phyloP scores from a whole-genome alignment of 2,113 vertebrate species.

The Otocyon megalotis region DNA sequence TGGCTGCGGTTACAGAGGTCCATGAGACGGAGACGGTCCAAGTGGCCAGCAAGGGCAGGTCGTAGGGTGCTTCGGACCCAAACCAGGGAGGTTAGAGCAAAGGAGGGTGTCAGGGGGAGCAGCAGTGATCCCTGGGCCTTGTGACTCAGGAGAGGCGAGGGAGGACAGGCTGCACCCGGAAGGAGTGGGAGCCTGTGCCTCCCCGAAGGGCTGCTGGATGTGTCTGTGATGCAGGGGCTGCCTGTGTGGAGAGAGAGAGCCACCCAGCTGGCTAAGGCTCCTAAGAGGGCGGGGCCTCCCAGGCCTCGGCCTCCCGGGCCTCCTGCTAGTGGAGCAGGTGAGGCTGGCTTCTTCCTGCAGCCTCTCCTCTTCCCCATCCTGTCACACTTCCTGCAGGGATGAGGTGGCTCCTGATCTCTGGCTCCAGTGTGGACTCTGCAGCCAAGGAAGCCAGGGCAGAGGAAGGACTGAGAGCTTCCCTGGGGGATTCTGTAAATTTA shows the following conservation, averaged over 20 bases:
- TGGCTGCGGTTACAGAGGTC: background rate
- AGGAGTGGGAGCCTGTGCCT: background rate
- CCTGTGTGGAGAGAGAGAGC: background rate
- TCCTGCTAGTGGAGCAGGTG: background rate
- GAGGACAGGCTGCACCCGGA: background rate
- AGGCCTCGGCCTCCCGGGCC: rapidly evolving
- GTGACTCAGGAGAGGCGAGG: background rate
- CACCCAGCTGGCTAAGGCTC: background rate
- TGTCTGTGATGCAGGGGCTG: background rate
- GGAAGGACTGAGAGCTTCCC: rapidly evolving
- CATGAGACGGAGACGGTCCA: too few species aligned
- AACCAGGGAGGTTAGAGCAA: background rate
- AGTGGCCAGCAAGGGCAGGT: background rate
- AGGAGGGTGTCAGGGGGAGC: too few species aligned
- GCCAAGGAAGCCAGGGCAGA: rapidly evolving
- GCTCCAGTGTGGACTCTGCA: background rate
- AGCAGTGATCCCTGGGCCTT: background rate
- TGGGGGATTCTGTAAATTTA: background rate
- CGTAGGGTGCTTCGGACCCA: background rate
- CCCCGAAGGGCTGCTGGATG: background rate
- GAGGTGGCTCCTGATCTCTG: background rate
- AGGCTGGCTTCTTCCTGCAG: background rate
- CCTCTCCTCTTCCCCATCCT: background rate
- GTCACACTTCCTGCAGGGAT: background rate
- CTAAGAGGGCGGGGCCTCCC: rapidly evolving